Evolutionary conservation across 2,888 invertebrate species (phyloP).

Genomic region (Blomia tropicalis): DNA sequence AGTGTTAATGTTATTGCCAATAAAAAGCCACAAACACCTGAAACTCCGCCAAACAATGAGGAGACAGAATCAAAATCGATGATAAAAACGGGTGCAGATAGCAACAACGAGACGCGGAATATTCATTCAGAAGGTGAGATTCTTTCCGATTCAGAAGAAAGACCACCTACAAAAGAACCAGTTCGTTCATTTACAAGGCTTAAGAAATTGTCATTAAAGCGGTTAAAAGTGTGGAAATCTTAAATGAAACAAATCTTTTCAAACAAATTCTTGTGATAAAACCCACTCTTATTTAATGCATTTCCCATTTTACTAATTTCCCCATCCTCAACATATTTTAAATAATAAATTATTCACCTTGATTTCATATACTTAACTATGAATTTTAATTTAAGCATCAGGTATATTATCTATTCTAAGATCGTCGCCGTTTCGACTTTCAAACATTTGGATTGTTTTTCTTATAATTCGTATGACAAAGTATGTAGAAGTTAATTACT

Average conservation of each 20-base stretch:
- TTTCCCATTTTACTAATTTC: not conserved
- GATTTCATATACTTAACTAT: no score
- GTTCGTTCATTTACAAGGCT: not conserved
- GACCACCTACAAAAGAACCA: constrained; percentile 39
- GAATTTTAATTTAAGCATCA: no score
- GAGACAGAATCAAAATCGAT: not conserved
- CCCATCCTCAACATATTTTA: no score
- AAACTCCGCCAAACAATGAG: not conserved
- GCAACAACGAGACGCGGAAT: constrained; percentile 40
- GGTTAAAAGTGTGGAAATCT: constrained; percentile 18
- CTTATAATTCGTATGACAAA: no score
- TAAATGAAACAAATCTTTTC: not conserved
- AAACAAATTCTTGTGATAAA: not conserved
- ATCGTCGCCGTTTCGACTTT: no score
- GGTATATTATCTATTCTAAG: no score
- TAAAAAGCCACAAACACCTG: not conserved
- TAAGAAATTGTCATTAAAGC: constrained; percentile 18
- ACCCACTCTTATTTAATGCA: not conserved
- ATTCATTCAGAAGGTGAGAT: constrained; percentile 58
- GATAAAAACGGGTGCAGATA: no score
- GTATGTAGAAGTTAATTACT: no score
- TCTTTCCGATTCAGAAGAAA: constrained; percentile 46
- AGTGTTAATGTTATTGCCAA: no score
- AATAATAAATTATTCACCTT: no score
- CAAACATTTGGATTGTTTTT: no score